A percentile compares a stretch with the other conserved stretches of the same genome.
Conservation (phyloP, 2,113 vertebrate genomes). For the Xyliphius kryptos region DNA sequence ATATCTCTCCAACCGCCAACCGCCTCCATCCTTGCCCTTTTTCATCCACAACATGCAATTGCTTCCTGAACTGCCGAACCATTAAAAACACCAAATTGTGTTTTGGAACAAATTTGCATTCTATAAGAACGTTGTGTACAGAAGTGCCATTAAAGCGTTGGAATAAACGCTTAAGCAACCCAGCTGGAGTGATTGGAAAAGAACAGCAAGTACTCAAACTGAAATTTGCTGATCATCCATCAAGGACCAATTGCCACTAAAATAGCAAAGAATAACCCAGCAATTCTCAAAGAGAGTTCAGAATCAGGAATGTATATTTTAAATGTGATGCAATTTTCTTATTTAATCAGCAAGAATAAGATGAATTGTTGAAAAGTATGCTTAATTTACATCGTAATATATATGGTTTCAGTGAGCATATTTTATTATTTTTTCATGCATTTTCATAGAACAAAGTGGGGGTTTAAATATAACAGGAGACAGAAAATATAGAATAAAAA, state of each 20-base stretch:
- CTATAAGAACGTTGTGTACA: conserved; percentile 30
- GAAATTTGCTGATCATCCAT: conserved; percentile 34
- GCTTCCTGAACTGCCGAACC: conserved; percentile 29
- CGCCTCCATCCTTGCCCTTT: conserved; percentile 20
- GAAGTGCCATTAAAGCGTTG: conserved; percentile 35
- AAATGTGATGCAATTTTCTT: conserved; percentile 10
- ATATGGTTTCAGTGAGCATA: too few species aligned
- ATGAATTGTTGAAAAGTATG: too few species aligned
- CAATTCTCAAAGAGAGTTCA: conserved; percentile 2
- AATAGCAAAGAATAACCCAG: conserved; percentile 28
- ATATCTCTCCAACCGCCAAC: conserved; percentile 1
- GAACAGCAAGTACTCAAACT: conserved; percentile 33
- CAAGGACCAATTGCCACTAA: conserved; percentile 35
- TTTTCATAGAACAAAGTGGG: too few species aligned
- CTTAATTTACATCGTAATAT: too few species aligned
- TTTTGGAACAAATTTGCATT: conserved; percentile 37
- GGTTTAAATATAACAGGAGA: too few species aligned
- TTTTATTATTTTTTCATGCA: too few species aligned
- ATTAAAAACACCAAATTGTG: conserved; percentile 44
- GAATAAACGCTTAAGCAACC: conserved; percentile 42
- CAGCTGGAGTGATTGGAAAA: conserved; percentile 42
- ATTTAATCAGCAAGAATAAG: too few species aligned
- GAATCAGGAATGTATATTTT: conserved; percentile 16
- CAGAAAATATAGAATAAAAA: too few species aligned
- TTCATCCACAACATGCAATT: conserved; percentile 36